Evolutionary conservation across 2,797 vertebrate genomes (phyloP).

Genomic region (Austrolebias charrua): DNA sequence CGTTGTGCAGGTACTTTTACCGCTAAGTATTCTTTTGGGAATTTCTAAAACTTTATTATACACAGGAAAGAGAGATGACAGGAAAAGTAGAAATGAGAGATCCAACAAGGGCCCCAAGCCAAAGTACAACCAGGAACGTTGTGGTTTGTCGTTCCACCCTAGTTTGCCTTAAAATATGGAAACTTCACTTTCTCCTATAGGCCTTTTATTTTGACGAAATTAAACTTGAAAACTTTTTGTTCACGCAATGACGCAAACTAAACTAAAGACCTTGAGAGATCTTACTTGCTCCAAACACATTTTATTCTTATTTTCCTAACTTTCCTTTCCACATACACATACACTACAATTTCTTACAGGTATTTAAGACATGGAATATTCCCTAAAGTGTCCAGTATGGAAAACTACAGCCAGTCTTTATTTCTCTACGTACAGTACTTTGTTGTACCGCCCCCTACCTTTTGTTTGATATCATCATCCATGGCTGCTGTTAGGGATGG

Average conservation of each 20-base stretch:
- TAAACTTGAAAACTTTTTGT: conserved; percentile 4
- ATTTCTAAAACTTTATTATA: neutral
- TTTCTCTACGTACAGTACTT: conserved; percentile 34
- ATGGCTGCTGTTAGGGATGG: conserved; percentile 44
- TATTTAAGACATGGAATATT: conserved; percentile 16
- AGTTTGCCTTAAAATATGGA: conserved; percentile 5
- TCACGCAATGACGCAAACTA: neutral
- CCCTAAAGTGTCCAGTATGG: conserved; percentile 14
- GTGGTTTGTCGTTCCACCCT: conserved; percentile 2
- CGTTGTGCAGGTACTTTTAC: neutral
- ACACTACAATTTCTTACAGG: conserved; percentile 1
- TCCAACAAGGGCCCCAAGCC: neutral
- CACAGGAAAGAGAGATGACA: conserved; percentile 2
- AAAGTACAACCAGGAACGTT: conserved; percentile 6
- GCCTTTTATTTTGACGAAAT: conserved; percentile 7
- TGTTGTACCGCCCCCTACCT: neutral
- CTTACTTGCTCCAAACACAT: conserved; percentile 3
- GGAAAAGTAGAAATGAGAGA: neutral
- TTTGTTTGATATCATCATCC: conserved; percentile 43
- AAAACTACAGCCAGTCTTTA: conserved; percentile 32
- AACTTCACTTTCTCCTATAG: conserved; percentile 7
- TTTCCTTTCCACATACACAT: neutral
- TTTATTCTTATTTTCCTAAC: neutral
- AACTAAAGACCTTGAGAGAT: conserved; percentile 4
- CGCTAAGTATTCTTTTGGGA: conserved; percentile 8